These are phyloP conservation scores for Lindbergichthys nudifrons DNA, from an alignment of 2,797 vertebrate species.

Conservation along the genomic window DNA sequence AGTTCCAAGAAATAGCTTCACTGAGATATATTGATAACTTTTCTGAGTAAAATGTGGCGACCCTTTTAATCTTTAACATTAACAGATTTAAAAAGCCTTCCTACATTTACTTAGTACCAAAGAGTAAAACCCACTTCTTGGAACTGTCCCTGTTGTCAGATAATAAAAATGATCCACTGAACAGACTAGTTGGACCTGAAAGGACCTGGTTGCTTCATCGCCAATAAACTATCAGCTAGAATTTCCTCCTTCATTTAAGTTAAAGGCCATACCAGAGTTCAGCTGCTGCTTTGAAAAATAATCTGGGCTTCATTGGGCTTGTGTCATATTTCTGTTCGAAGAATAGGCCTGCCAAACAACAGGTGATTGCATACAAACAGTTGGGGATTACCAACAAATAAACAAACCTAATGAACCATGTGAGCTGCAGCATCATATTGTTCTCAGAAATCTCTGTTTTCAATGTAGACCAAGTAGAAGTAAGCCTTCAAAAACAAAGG, in stretches of 20 bases:
- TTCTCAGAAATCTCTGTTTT: conserved; percentile 18
- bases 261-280: conserved; percentile 45
- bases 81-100: conserved; percentile 9
- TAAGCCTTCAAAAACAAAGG: conserved; percentile 16
- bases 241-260: conserved; percentile 47
- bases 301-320: conserved; percentile 44
- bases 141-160: conserved; percentile 20
- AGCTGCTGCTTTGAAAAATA: conserved; percentile 42
- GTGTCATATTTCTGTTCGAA: conserved; percentile 10
- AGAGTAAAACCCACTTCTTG: conserved; percentile 30
- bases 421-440: conserved; percentile 9
- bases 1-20: conserved; percentile 14
- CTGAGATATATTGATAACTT: background rate
- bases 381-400: conserved; percentile 25
- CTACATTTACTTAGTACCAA: conserved; percentile 20
- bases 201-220: conserved; percentile 23
- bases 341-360: conserved; percentile 21
- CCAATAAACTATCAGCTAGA: conserved; percentile 29
- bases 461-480: background rate
- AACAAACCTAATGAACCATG: conserved; percentile 34
- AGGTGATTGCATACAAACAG: conserved; percentile 41
- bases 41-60: background rate
- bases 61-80: conserved; percentile 1
- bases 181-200: conserved; percentile 33
- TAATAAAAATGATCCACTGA: conserved; percentile 45